Conservation (phyloP, 2,113 vertebrate genomes). For the Boulengeromyrus knoepffleri region DNA sequence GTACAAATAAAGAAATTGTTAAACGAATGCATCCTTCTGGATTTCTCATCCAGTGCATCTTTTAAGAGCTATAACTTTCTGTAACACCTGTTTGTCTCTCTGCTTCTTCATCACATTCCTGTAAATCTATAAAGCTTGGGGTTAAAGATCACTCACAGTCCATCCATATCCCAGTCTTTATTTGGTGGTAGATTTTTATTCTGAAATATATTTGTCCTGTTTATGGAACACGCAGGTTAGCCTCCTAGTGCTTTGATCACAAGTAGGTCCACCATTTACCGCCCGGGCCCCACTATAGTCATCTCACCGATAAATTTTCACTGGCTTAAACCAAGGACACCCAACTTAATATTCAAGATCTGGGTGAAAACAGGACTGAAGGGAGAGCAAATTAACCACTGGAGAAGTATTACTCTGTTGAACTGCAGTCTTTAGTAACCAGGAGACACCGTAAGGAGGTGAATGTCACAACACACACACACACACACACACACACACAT, state of each 20-base stretch:
- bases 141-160: neutral
- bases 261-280: neutral
- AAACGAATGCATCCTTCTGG: neutral
- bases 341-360: neutral
- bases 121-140: neutral
- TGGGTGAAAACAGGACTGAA: neutral
- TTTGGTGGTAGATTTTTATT: neutral
- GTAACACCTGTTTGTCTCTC: neutral
- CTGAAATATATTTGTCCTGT: neutral
- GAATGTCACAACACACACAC: neutral
- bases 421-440: neutral
- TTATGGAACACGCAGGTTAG: neutral
- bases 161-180: neutral
- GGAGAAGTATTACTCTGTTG: neutral
- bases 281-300: neutral
- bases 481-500: neutral
- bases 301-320: neutral
- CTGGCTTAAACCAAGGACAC: neutral
- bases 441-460: neutral
- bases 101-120: neutral
- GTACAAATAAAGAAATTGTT: neutral
- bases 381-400: neutral
- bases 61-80: neutral
- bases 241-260: neutral
- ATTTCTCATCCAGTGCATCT: neutral